A percentile compares a stretch with the other conserved stretches of the same genome.
phyloP scores from a whole-genome alignment of 2,797 vertebrate genomes.

The Pangasius mekongensis region DNA sequence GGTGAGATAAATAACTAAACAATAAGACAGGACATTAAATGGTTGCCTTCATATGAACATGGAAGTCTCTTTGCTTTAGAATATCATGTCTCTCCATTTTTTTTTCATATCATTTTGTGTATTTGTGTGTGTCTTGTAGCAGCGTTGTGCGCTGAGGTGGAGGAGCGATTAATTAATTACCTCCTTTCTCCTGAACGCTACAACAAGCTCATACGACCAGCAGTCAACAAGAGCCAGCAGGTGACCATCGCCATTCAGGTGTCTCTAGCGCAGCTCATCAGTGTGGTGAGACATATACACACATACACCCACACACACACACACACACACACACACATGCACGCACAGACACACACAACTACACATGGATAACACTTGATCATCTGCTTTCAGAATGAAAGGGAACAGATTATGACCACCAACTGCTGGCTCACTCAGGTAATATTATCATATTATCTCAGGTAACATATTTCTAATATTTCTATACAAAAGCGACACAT shows the following conservation, averaged over 20 bases:
- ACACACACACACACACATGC: background rate
- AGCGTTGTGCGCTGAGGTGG: conserved; percentile 74
- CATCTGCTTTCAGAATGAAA: conserved; percentile 85
- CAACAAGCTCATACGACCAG: conserved; percentile 77
- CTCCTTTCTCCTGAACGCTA: conserved; percentile 55
- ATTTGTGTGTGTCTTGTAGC: conserved; percentile 59
- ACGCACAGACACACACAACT: background rate
- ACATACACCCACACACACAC: conserved; percentile 25
- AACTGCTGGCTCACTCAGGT: conserved; percentile 97
- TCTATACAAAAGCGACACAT: background rate
- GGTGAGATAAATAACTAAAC: too few relatives aligned
- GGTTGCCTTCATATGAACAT: background rate
- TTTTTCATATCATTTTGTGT: conserved; percentile 15
- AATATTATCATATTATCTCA: conserved; percentile 20
- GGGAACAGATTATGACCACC: conserved; percentile 98
- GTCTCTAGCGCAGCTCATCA: conserved; percentile 82
- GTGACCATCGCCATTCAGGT: conserved; percentile 81
- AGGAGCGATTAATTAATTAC: conserved; percentile 66
- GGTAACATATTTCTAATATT: background rate
- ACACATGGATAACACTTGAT: background rate
- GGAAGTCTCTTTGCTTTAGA: conserved; percentile 2
- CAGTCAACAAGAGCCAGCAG: conserved; percentile 81
- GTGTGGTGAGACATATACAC: conserved; percentile 72
- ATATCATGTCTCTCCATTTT: background rate
- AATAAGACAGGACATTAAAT: too few relatives aligned